A percentile compares a stretch with the other conserved stretches of the same genome.
Conservation (phyloP, 2,113 vertebrate species). For the Mormoops blainvillei region DNA sequence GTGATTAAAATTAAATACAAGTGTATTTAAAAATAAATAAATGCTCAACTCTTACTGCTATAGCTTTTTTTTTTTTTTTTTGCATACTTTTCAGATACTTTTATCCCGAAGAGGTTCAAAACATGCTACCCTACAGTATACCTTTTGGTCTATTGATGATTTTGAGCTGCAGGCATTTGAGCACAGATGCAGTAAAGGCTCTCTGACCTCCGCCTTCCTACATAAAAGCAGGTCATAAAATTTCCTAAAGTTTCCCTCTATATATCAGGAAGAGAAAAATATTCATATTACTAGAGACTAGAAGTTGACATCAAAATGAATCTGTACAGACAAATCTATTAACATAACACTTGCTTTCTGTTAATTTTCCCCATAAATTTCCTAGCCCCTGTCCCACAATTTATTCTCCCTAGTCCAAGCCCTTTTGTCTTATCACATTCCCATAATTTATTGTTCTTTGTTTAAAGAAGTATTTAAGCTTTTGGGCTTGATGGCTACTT, state of each 20-base stretch:
- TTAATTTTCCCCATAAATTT: background rate
- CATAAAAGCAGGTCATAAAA: background rate
- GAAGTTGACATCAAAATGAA: background rate
- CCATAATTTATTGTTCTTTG: background rate
- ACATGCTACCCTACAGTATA: background rate
- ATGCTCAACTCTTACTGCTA: background rate
- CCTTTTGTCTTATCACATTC: background rate
- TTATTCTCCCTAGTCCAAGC: background rate
- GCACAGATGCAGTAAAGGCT: background rate
- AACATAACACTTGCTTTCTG: background rate
- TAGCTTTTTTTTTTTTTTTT: background rate
- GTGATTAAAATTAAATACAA: conserved; percentile 1
- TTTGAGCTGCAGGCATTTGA: background rate
- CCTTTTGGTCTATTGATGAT: background rate
- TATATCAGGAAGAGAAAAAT: background rate
- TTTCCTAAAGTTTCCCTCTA: background rate
- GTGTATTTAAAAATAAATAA: background rate
- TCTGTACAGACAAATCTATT: background rate
- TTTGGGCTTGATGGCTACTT: background rate
- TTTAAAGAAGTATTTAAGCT: background rate
- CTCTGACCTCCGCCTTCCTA: background rate
- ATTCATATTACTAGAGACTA: background rate
- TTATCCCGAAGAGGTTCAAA: background rate
- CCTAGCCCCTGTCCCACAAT: background rate
- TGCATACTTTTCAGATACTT: background rate